phyloP scores from a whole-genome alignment of 2,113 vertebrate genomes.

The Cyanoderma ruficeps region DNA sequence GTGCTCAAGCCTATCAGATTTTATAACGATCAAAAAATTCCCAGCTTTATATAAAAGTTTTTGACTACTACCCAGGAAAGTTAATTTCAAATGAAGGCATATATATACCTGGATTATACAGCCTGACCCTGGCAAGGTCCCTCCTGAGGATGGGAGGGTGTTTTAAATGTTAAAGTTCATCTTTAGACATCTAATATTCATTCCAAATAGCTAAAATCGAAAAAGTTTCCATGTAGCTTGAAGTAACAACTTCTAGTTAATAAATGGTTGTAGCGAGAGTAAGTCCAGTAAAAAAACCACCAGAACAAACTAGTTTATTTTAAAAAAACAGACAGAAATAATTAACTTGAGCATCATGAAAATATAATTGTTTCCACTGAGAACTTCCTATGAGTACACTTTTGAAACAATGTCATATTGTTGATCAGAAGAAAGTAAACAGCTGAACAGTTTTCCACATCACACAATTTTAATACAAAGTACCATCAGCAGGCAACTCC shows the following conservation, averaged over 20 bases:
- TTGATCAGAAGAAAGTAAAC: background rate
- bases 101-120: background rate
- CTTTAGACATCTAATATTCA: background rate
- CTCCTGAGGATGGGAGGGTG: background rate
- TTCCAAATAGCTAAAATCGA: slow-evolving; percentile 13
- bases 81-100: slow-evolving; percentile 46
- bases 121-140: slow-evolving; percentile 37
- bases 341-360: background rate
- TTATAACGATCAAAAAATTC: background rate
- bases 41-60: background rate
- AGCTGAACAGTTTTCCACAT: background rate
- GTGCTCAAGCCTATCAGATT: background rate
- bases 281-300: background rate
- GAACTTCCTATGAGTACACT: background rate
- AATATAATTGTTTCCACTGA: background rate
- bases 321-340: fast-evolving
- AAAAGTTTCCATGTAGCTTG: background rate
- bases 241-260: background rate
- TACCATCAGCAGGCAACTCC: background rate
- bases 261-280: background rate
- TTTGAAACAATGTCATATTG: background rate
- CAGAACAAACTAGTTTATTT: background rate
- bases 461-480: background rate
- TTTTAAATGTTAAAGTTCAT: slow-evolving; percentile 4
- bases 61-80: slow-evolving; percentile 23